Evolutionary conservation across 2,113 vertebrate species (phyloP), one percentile per base, ranked within the genome.

Genomic region (Grallaria varia): DNA sequence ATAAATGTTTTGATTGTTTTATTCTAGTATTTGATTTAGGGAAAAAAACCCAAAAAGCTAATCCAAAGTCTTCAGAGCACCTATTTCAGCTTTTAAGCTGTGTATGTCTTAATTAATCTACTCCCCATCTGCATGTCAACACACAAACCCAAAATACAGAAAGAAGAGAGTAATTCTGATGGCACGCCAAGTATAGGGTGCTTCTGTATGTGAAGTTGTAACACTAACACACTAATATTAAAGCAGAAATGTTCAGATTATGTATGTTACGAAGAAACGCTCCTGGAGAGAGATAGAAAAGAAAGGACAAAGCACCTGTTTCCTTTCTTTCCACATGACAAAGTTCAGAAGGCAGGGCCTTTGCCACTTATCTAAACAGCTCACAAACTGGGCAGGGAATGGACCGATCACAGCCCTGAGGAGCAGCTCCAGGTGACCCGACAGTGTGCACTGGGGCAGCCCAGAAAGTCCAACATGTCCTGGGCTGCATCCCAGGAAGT

Each of bases 191-290:
- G n/a, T 18, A 33, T 6, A 52, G 23, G 11, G 9, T 45, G 19
- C 18, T 53, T 40, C 53, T 69, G 35, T 27, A 66, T 5, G 2
- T 10, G 15, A 74, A 75, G 30, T 28, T 8, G 25, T 31, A 59
- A n/a, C 28, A 72, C 30, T 39, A 77, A 31, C 25, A 56, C 64
- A 77, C 27, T 8, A 76, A 49, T 0, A 28, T 28, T 35, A 77
- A 84, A 89, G n/a, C n/a, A 28, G 8, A 18, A 45, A 63, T 11
- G 30, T 18, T 76, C 49, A 60, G 39, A 25, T 19, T 10, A 59
- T 9, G 30, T 0, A 50, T 0, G 2, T 30, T 47, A 39, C 53
- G 59, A 42, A 75, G 6, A 90, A 75, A 59, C 3, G 39, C n/a
- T 53, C 53, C 24, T 39, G 15, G 45, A 86, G 22, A 86, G 64